A percentile compares a stretch with the other conserved stretches of the same genome.
Evolutionary conservation across 1,140 invertebrate genomes (phyloP).

Genomic region (Brachionus calyciflorus): DNA sequence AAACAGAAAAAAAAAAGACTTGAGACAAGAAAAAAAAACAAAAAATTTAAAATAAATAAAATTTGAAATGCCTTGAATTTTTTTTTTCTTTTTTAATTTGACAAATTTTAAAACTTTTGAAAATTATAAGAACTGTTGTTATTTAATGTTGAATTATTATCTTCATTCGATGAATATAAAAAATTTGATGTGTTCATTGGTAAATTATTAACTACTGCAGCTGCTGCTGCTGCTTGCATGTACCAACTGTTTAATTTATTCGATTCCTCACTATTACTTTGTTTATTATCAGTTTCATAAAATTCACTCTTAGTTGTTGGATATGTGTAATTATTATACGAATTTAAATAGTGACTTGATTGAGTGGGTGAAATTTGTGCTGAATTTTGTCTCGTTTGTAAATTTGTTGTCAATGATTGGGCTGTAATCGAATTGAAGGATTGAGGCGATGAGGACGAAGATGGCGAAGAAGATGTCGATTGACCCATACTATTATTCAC

Average conservation of each 20-base stretch:
- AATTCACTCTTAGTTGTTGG: background rate
- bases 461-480: background rate
- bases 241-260: conserved; percentile 44
- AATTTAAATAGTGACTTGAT: background rate
- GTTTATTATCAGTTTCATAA: background rate
- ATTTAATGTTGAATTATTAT: background rate
- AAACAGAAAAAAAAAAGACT: too few species aligned
- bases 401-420: background rate
- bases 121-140: conserved; percentile 46
- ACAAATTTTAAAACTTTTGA: conserved; percentile 20
- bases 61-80: conserved; percentile 30
- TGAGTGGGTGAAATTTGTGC: background rate
- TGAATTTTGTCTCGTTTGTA: background rate
- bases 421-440: background rate
- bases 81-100: background rate
- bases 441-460: conserved; percentile 15
- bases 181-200: background rate
- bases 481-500: background rate
- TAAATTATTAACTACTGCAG: conserved; percentile 7
- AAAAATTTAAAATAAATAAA: conserved; percentile 13
- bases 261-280: background rate
- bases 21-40: background rate
- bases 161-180: conserved; percentile 23
- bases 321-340: conserved; percentile 1
- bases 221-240: conserved; percentile 17